Base-by-base conservation (phyloP, 2,113 vertebrate species). In the Heterocephalus glaber region DNA sequence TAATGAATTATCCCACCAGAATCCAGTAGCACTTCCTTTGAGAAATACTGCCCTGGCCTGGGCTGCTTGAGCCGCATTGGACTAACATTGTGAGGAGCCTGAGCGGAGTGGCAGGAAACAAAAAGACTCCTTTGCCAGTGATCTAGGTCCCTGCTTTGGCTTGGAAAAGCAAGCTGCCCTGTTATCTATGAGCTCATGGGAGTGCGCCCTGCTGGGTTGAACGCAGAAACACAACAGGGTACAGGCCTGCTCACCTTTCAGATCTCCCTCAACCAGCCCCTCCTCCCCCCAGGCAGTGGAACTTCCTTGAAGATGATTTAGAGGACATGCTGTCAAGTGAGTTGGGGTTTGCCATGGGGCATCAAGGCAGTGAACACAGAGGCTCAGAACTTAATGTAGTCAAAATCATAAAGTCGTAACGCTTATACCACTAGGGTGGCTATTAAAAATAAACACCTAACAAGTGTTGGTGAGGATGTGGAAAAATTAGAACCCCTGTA, bases 161-260 rank as follows among this genome's bases (percentile, higher is more conserved):
- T 93, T 86, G 63, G 88, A 95, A 83, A 97, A 96, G 60, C 54
- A 20, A 63, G 24, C 17, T 33, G 28, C 49, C 47, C 74, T 60
- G 3, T 12, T 91, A 54, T 82, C 87, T 79, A 94, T 95, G 96
- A 93, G 2, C 96, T 96, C 81, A 35, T 97, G 89, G 90, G 97
- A 96, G 82, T 97, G 95, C 92, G 95, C 93, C 98, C 97, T 97
- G 92, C 93, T 97, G 97, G 92, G 92, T 66, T 0, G 58, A 60
- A 81, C 91, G 96, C 97, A 97, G 97, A 96, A 92, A 83, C 91
- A 83, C 97, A 97, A 41, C 86, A 38, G 74, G 66, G 92, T 93
- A 12, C 38, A 83, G 44, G 82, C 44, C 47, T 26, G 3, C 14
- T 19, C 74, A 77, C 61, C 88, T 92, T 89, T 85, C 72, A 38